A percentile compares a stretch with the other conserved stretches of the same genome.
Evolutionary conservation across 2,797 vertebrate species (phyloP).

Genomic region (Setipinna tenuifilis): DNA sequence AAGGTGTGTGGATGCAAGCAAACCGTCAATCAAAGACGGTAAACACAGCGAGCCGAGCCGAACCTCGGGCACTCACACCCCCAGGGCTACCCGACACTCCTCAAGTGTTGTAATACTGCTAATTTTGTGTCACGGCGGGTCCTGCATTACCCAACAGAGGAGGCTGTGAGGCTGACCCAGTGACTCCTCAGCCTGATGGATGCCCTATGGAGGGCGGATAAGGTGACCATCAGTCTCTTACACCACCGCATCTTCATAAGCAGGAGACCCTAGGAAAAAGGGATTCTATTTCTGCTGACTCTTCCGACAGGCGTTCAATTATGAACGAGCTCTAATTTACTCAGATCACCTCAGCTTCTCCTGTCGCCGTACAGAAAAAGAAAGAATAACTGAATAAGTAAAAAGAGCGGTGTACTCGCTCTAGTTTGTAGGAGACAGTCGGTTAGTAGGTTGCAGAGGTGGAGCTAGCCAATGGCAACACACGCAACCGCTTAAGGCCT

Average conservation of each 20-base stretch:
- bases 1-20: background rate
- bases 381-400: background rate
- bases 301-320: conserved; percentile 29
- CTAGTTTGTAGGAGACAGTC: background rate
- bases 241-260: conserved; percentile 21
- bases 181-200: background rate
- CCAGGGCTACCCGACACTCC: conserved; percentile 15
- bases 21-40: conserved; percentile 10
- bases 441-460: background rate
- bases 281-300: conserved; percentile 36
- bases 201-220: conserved; percentile 12
- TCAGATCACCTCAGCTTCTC: background rate
- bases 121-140: background rate
- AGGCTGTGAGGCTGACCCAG: no score
- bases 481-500: no score
- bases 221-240: conserved; percentile 23
- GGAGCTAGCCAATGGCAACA: no score
- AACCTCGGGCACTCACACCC: background rate
- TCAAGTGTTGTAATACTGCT: background rate
- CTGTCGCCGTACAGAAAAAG: background rate
- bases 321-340: conserved; percentile 20
- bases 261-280: conserved; percentile 1
- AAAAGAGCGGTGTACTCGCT: background rate
- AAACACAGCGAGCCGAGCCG: conserved; percentile 5
- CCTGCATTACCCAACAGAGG: background rate